Base-by-base conservation (phyloP, 2,888 invertebrate species). In the Seladonia tumulorum region DNA sequence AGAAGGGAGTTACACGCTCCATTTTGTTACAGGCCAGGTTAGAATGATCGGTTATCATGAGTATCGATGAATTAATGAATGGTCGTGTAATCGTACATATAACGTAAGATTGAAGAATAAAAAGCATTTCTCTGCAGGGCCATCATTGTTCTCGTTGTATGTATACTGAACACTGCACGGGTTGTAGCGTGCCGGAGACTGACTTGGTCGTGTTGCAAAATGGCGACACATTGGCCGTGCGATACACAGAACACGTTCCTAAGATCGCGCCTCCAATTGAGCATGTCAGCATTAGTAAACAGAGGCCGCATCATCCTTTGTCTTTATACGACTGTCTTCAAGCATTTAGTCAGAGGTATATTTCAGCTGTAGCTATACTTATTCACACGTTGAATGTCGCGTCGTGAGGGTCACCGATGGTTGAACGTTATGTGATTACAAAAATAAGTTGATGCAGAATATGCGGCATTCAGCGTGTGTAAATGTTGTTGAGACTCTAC, bases 301-400 rank as follows among this genome's bases (percentile, higher is more conserved):
- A 95, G 86, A 94, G 96, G 79, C 95, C 95, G n/a, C 95, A 95
- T 85, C 95, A 96, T 88, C 95, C 96, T 0, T 94, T 96, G 53
- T 96, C 96, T n/a, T 95, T 97, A 22, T 95, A 96, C 89, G 96
- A 97, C 91, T 97, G 97, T 92, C 95, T 97, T 81, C 95, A 96
- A 90, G 96, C 96, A 86, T 97, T 97, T 94, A 96, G 96, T 92
- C 96, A 96, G 92, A 96, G 96, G 96, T 96, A 91, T 86, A 82
- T 72, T 57, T 25, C 47, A 75, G 25, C 1, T 66, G 10, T 75
- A 80, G 90, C n/a, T 47, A 29, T 49, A 35, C 22, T 63, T 57
- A 53, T 35, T 66, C 49, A n/a, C 22, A 39, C 22, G 18, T 66
- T 66, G 66, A 25, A 63, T 63, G 63, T 63, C 29, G 29, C n/a